Conservation (phyloP, 2,888 invertebrate genomes). For the Sarcophaga subvicina region DNA sequence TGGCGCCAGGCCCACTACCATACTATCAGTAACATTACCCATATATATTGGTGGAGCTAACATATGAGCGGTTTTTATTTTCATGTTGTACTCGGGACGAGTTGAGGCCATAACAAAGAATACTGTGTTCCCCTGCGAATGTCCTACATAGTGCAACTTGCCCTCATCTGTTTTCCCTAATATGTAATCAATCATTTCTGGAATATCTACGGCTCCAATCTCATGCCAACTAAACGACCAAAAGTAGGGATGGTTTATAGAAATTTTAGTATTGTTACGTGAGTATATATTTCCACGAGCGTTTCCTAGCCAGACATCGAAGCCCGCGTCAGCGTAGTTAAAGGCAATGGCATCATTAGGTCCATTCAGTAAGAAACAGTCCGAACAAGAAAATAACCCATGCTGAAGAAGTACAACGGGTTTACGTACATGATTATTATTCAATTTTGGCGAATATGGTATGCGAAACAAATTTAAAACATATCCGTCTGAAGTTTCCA, state of each 20-base stretch:
- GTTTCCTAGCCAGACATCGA: slow-evolving; percentile 86
- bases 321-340: slow-evolving; percentile 82
- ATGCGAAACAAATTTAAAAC: slow-evolving; percentile 92
- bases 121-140: slow-evolving; percentile 84
- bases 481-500: slow-evolving; percentile 91
- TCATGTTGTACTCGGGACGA: slow-evolving; percentile 82
- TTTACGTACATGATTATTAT: slow-evolving; percentile 78
- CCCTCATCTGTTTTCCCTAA: slow-evolving; percentile 81
- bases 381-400: slow-evolving; percentile 87
- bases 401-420: slow-evolving; percentile 89
- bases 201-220: slow-evolving; percentile 83
- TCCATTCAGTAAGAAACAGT: slow-evolving; percentile 88
- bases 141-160: slow-evolving; percentile 84
- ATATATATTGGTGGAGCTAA: slow-evolving; percentile 87
- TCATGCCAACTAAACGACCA: slow-evolving; percentile 85
- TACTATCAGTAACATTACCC: slow-evolving; percentile 82
- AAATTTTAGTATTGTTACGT: slow-evolving; percentile 82
- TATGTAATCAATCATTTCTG: slow-evolving; percentile 85
- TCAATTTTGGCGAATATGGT: slow-evolving; percentile 83
- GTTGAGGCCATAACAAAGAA: slow-evolving; percentile 82
- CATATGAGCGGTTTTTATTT: slow-evolving; percentile 82
- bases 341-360: slow-evolving; percentile 84
- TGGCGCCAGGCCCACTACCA: slow-evolving; percentile 81
- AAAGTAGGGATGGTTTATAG: slow-evolving; percentile 74
- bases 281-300: slow-evolving; percentile 86